Percentiles rank a stretch among this genome's conserved stretches.
Conservation (phyloP, 2,888 invertebrate genomes). For the Cosmorhoe ocellata region DNA sequence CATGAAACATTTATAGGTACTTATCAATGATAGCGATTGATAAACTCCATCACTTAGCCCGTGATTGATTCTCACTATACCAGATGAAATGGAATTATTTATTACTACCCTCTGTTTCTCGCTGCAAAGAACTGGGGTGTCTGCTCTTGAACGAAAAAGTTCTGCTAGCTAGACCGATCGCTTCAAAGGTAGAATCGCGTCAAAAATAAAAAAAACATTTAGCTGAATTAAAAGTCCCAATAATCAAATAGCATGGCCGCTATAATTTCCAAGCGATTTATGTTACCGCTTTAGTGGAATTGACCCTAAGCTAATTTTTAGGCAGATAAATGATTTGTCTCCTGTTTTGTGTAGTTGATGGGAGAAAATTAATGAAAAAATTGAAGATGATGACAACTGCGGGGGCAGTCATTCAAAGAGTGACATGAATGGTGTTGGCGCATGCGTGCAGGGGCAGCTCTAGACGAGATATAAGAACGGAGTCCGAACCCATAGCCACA, state of each 20-base stretch:
- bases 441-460: slow-evolving; percentile 61
- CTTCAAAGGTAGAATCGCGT: no score
- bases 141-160: not conserved
- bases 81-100: slow-evolving; percentile 18
- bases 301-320: no score
- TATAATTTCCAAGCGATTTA: no score
- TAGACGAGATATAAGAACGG: slow-evolving; percentile 72
- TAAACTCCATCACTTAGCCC: slow-evolving; percentile 23
- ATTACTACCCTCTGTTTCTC: slow-evolving; percentile 13
- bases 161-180: no score
- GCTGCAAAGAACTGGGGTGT: slow-evolving; percentile 6
- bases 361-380: slow-evolving; percentile 30
- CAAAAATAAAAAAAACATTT: no score
- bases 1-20: no score
- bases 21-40: slow-evolving; percentile 1
- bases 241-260: no score
- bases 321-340: no score
- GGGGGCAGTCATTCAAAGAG: slow-evolving; percentile 76
- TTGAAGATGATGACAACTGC: slow-evolving; percentile 55
- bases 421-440: slow-evolving; percentile 69
- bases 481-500: slow-evolving; percentile 63
- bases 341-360: slow-evolving; percentile 3
- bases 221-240: no score
- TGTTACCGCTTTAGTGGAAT: no score
- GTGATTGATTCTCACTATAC: slow-evolving; percentile 28